Evolutionary conservation across 1,140 invertebrate genomes (phyloP).

Genomic region (Drosophila ananassae): DNA sequence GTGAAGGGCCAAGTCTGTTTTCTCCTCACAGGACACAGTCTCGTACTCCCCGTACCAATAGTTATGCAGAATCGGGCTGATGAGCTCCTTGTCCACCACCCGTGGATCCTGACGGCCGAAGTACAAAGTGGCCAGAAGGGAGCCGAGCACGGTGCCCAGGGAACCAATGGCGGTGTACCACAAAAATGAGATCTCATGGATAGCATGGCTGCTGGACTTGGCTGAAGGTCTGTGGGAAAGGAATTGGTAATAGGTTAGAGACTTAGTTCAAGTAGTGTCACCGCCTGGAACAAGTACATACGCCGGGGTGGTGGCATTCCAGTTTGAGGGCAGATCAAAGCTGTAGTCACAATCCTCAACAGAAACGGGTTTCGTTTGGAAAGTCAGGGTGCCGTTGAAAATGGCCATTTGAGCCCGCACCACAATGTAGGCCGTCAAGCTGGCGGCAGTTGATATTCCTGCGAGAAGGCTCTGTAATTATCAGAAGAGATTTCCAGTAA

Average conservation of each 20-base stretch:
- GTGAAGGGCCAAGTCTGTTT: constrained; percentile 2
- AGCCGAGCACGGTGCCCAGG: constrained; percentile 45
- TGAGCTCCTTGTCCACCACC: constrained; percentile 53
- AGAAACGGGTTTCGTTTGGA: constrained; percentile 57
- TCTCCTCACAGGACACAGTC: constrained; percentile 40
- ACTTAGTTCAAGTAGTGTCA: neutral
- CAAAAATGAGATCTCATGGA: constrained; percentile 84
- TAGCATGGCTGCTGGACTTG: constrained; percentile 9
- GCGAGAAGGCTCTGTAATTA: constrained; percentile 53
- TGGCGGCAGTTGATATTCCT: constrained; percentile 41
- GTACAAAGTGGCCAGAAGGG: constrained; percentile 59
- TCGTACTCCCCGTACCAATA: constrained; percentile 62
- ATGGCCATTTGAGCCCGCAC: constrained; percentile 59
- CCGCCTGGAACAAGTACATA: constrained; percentile 49
- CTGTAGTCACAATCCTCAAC: constrained; percentile 60
- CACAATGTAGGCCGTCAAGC: constrained; percentile 57
- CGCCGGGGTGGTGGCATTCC: constrained; percentile 51
- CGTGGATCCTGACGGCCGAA: constrained; percentile 64
- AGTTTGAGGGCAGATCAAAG: constrained; percentile 39
- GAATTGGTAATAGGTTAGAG: neutral
- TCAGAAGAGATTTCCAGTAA: neutral
- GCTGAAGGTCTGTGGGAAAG: constrained; percentile 3
- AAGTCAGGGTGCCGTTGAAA: constrained; percentile 52
- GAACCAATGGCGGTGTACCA: constrained; percentile 83
- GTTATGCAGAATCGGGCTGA: constrained; percentile 47